Evolutionary conservation across 2,797 vertebrate genomes (phyloP).

Genomic region (Anas acuta): DNA sequence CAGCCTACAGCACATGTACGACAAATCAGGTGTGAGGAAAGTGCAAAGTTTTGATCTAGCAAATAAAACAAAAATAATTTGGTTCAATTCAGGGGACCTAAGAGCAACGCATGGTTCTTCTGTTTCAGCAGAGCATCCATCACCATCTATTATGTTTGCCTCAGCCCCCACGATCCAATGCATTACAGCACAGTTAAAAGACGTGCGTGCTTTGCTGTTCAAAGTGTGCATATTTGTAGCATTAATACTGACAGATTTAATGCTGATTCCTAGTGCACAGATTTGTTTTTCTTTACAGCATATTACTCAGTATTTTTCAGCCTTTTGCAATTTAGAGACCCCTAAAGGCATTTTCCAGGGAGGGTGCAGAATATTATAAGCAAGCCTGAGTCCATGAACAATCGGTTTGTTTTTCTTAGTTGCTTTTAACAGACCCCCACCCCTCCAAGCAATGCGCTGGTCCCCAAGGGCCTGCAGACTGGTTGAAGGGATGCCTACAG

Average conservation of each 20-base stretch:
- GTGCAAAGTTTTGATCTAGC: neutral
- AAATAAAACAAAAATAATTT: slow-evolving; percentile 19
- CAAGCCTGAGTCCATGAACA: neutral
- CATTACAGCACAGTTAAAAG: neutral
- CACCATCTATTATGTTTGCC: neutral
- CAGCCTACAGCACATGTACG: neutral
- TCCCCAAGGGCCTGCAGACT: neutral
- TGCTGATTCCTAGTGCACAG: neutral
- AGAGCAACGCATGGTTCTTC: neutral
- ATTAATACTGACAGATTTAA: slow-evolving; percentile 29
- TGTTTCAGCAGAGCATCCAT: neutral
- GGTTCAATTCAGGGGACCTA: neutral
- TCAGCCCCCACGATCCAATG: neutral
- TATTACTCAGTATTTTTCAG: neutral
- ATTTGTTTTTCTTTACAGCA: slow-evolving; percentile 31
- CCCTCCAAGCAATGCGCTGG: neutral
- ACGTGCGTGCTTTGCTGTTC: neutral
- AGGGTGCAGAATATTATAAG: neutral
- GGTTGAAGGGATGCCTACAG: neutral
- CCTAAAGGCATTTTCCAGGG: slow-evolving; percentile 5
- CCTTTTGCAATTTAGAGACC: slow-evolving; percentile 1
- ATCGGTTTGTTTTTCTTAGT: neutral
- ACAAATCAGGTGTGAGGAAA: neutral
- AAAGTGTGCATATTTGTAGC: slow-evolving; percentile 24
- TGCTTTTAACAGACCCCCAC: neutral